Evolutionary conservation across 2,797 vertebrate genomes (phyloP), one percentile per base, ranked within the genome.

Genomic region (Spheniscus humboldti): DNA sequence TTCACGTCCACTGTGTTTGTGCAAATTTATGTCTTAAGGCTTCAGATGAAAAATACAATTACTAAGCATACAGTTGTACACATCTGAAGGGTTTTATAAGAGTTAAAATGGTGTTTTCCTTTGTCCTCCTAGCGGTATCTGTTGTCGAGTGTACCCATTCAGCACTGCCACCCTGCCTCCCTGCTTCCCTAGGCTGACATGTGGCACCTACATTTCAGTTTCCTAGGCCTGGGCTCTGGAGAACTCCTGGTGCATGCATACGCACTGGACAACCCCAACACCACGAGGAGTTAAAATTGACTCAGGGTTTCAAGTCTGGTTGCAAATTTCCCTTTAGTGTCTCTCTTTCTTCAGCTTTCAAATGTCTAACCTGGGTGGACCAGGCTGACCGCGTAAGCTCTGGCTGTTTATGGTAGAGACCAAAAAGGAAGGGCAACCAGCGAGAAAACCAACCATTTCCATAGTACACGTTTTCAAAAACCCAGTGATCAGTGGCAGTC

Each of bases 391-490:
- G 0, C 0, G 2, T 33, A 8, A 57, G 76, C 23, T 60, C 47
- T 43, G 48, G 20, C 7, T 18, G 12, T 13, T 64, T 2, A 4
- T 43, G 59, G 37, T 6, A 22, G 69, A 43, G 52, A 52, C 37
- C 59, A 56, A 3, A 30, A 35, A 35, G 68, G 35, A 63, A 48
- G 11, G 23, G 69, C 12, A 50, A 11, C 68, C 33, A 53, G 16
- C 18, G 10, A 2, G 41, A 55, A 33, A 23, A 8, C 33, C 0
- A 4, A 39, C 33, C 25, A 2, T 73, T 84, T n/a, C 45, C 53
- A 3, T 16, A 43, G 56, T 4, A 7, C 9, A 6, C 0, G 0
- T 9, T 74, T 27, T 13, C 43, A 13, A 13, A 39, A 25, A 3
- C 28, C 33, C 55, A 6, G 53, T 4, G 57, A 28, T 17, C 13